These are phyloP conservation scores for Drosophila hamatofila DNA, from an alignment of 2,888 invertebrate species.

Conservation along the genomic window DNA sequence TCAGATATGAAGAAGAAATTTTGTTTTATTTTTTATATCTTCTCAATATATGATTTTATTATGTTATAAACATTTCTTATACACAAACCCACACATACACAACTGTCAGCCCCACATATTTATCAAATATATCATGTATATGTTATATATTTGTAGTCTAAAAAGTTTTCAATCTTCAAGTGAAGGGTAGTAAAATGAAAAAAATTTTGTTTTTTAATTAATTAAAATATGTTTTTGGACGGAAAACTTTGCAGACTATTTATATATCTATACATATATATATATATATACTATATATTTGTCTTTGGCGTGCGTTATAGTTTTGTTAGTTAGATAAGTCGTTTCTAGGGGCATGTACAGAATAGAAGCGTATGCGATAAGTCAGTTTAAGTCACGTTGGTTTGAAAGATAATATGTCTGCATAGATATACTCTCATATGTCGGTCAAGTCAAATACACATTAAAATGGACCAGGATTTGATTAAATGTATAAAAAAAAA, in stretches of 20 bases:
- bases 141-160: background rate
- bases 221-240: background rate
- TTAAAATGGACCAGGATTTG: conserved; percentile 75
- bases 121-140: conserved; percentile 19
- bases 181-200: background rate
- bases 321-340: conserved; percentile 42
- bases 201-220: background rate
- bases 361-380: conserved; percentile 51
- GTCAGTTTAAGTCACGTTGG: conserved; percentile 47
- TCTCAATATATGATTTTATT: conserved; percentile 5
- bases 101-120: conserved; percentile 20
- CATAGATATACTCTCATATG: conserved; percentile 2
- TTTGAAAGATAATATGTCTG: conserved; percentile 21
- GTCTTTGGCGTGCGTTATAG: conserved; percentile 44
- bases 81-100: conserved; percentile 6
- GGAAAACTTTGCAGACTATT: background rate
- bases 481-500: conserved; percentile 63
- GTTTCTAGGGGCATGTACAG: conserved; percentile 61
- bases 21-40: conserved; percentile 28
- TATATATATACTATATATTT: conserved; percentile 27
- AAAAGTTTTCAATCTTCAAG: background rate
- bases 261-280: conserved; percentile 12
- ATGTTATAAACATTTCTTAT: background rate
- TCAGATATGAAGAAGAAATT: conserved; percentile 52
- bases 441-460: conserved; percentile 31